Evolutionary conservation across 2,888 invertebrate species (phyloP), one percentile per base, ranked within the genome.

Genomic region (Calephelis perditalis): DNA sequence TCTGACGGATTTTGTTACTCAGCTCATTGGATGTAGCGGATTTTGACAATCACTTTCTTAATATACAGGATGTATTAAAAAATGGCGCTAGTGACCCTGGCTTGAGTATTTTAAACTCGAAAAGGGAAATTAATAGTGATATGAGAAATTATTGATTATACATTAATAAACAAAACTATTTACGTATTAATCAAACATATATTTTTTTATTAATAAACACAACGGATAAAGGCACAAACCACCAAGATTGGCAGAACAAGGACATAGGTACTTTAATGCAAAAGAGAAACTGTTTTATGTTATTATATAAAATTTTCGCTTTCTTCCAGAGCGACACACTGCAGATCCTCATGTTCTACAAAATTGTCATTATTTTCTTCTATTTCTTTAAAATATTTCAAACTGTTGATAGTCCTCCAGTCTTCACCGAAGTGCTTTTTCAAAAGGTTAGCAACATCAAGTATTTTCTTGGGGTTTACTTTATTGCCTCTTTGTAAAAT

Each of bases 341-440:
- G 57, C 37, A 57, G 43, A 44, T 57, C 10, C 26, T 57, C 57
- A 44, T 57, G 57, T 57, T 44, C 57, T 57, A 44, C 57, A 45
- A 57, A 43, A 57, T 57, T 52, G 47, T 54, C 36, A 60, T 64
- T 67, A 62, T 60, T 60, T 64, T 64, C 60, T 68, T 67, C 63
- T 58, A 67, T 62, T 12, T 68, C 64, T 61, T 67, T 67, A 60
- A 61, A 69, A 64, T 66, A 68, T 67, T 67, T 67, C 56, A 67
- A 68, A 66, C 58, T 63, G 60, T 65, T 63, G 26, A 67, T 54
- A 60, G 57, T 58, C 55, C 63, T 66, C 67, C 65, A 68, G 55
- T 68, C 65, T 63, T 68, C 67, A 62, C 65, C 67, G 56, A 64
- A 67, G 58, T 67, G 67, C 59, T 68, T 68, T 47, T 65, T 67